Evolutionary conservation across 2,888 invertebrate species (phyloP), one percentile per base, ranked within the genome.

Genomic region (Bembecia ichneumoniformis): DNA sequence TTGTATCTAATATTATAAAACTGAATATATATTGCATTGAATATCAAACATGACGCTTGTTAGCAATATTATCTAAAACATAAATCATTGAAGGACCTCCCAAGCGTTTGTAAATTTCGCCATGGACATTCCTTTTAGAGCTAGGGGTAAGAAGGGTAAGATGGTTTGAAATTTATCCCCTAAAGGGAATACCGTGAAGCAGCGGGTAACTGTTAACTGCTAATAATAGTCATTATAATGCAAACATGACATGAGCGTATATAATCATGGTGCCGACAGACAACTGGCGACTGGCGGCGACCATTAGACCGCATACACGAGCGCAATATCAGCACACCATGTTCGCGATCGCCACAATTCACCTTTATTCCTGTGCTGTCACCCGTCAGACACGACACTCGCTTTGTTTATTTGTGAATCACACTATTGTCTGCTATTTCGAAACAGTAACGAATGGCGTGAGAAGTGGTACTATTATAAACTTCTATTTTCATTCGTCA

Each of bases 351-450:
- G 47, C n/a, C 44, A 15, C 15, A 50, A 51, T 55, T 52, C 66
- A 66, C 66, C 63, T 69, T 68, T 67, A 68, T 67, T 70, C 66
- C 63, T 68, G 64, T 58, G 59, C 60, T 68, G 69, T 71, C 68
- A 65, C 62, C 58, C 55, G 52, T 49, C 56, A 60, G 58, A 65
- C 66, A 64, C 60, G 62, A 54, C 55, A 58, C 16, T 44, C n/a
- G 28, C 14, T 13, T 14, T 40, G 40, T 52, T 55, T 61, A 60
- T 66, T 53, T 59, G 55, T 66, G 63, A 66, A 64, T 67, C 66
- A 69, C 44, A 15, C 17, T 16, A 44, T 44, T 44, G 44, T 44
- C 40, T 40, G 40, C 4, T 40, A 5, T n/a, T 13, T 40, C 28
- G 28, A 28, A 40, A 40, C n/a, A 1, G n/a, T 13, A 13, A 40